Base-by-base conservation (phyloP, 2,797 vertebrate species). In the Rhynchotus rufescens region DNA sequence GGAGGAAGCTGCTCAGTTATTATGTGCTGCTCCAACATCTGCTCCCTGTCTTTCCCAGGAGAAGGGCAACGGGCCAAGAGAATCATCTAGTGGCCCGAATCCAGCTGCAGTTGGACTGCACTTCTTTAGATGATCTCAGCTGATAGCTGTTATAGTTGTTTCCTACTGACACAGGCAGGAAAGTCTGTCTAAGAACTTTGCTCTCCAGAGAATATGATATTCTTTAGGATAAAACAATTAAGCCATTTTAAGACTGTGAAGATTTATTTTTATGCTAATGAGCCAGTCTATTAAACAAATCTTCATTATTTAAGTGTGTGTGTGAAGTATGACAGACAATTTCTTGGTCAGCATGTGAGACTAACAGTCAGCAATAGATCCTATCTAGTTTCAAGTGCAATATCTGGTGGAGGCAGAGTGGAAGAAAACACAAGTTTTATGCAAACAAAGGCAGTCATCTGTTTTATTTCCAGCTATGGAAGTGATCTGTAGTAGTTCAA, bases 11-110 rank as follows among this genome's bases (percentile, higher is more conserved):
- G 86, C 61, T 92, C 64, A 52, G 9, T 86, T 91, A 74, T 61
- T 52, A 16, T 71, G 44, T 92, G 60, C 61, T 60, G 36, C 71
- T 95, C 68, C 86, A 90, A 77, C 90, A 96, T 84, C 88, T 95
- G 88, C 86, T 93, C 72, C 68, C 15, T 79, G 2, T 89, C 78
- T 81, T 86, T 88, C 88, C 83, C 83, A 86, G 62, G 67, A 93
- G 93, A 89, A 91, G 61, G 90, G 78, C 77, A 91, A 11, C 3
- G 12, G 83, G 83, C 91, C 93, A 93, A 81, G 10, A 89, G 84
- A 92, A 93, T 88, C 78, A 84, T 92, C 72, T 36, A 28, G 88
- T 91, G 91, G 80, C 91, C 80, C 40, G 56, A 36, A 89, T 79
- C 88, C 83, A 96, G 90, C 47, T 14, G 8, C 75, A 67, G 34